Evolutionary conservation across 1,140 invertebrate species (phyloP), one percentile per base, ranked within the genome.

Genomic region (Drosophila parvula): DNA sequence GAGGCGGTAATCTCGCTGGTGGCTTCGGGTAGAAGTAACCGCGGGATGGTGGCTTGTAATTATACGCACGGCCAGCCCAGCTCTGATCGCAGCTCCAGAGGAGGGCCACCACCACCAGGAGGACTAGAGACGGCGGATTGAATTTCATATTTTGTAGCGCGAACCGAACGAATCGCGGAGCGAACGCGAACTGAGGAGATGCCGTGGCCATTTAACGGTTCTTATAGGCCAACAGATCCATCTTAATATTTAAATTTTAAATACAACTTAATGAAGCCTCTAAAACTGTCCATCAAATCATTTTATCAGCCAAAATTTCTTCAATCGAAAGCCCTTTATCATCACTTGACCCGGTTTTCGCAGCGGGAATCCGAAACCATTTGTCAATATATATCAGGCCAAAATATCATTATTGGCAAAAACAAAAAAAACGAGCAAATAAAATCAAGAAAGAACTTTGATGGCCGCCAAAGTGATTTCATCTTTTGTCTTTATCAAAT

Each of bases 1-100:
- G 32, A 44, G 56, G 28, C 16, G 74, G 80, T 41, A 74, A 18
- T 28, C 77, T 57, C 6, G 56, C 86, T 22, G 47, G 45, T 48
- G 85, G 86, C 44, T 78, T 85, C 11, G 84, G 56, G 56, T 91
- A 91, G 45, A 56, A 60, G 32, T 91, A 91, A 36, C 89, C 84
- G 27, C 51, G 62, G 62, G 57, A 65, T 14, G 83, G 65, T 44
- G 41, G 43, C 48, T 40, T 44, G 79, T 76, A 75, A 68, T 48
- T 63, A 70, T 75, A 69, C 12, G 8, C 14, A 12, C 51, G 51
- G 47, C 48, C 44, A 48, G 55, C 45, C 27, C 55, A 53, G 51
- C 60, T n/a, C 11, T 22, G 45, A 16, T 38, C 43, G 32, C 77
- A 58, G 14, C 45, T 30, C 18, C 68, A 41, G n/a, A 67, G 14